Conservation (phyloP, 2,797 vertebrate species). For the Distichodus sexfasciatus region DNA sequence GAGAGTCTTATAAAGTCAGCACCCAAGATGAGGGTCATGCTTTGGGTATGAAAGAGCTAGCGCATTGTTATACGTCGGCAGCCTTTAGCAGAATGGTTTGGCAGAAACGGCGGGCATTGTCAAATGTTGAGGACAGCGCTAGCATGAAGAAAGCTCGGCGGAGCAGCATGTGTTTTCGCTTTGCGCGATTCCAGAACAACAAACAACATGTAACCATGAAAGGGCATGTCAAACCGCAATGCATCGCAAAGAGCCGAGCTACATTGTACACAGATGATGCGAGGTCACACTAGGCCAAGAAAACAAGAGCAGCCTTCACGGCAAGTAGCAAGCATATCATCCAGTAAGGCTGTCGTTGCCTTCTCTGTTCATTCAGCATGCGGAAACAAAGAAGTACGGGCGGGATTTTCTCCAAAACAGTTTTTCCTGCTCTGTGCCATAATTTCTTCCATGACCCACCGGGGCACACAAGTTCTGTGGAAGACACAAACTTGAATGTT, state of each 20-base stretch:
- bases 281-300: slow-evolving; percentile 49
- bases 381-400: slow-evolving; percentile 3
- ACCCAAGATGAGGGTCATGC: slow-evolving; percentile 43
- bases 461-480: neutral
- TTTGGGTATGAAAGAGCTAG: slow-evolving; percentile 50
- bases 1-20: slow-evolving; percentile 45
- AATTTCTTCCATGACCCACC: neutral
- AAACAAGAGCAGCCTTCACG: slow-evolving; percentile 55
- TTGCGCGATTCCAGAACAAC: slow-evolving; percentile 65
- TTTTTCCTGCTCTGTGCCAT: neutral
- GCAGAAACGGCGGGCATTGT: slow-evolving; percentile 47
- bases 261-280: slow-evolving; percentile 60
- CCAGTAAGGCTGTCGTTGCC: slow-evolving; percentile 43
- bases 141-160: slow-evolving; percentile 56
- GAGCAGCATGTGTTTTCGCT: slow-evolving; percentile 68
- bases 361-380: neutral
- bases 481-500: slow-evolving; percentile 12
- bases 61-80: slow-evolving; percentile 57
- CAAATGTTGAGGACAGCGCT: slow-evolving; percentile 41
- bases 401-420: neutral
- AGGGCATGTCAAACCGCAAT: slow-evolving; percentile 63
- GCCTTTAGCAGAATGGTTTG: slow-evolving; percentile 53
- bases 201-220: slow-evolving; percentile 68
- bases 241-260: slow-evolving; percentile 66
- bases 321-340: slow-evolving; percentile 51